Percentiles rank a stretch among this genome's conserved stretches.
Evolutionary conservation across 2,888 invertebrate species (phyloP).

Genomic region (Agrilus biguttatus): DNA sequence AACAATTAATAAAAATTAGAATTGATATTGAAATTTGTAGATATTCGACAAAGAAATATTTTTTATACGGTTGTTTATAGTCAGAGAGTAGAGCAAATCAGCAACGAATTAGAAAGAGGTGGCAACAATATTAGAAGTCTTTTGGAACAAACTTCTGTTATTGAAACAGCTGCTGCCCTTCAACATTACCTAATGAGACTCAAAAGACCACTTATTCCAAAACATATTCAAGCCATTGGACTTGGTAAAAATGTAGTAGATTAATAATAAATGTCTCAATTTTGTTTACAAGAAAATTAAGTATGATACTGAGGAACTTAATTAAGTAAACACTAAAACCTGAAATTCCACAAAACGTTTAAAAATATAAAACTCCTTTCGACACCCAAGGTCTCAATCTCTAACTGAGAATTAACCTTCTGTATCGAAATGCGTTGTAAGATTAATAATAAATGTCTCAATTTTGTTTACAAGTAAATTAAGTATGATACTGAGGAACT

Average conservation of each 20-base stretch:
- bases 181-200: conserved; percentile 27
- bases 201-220: conserved; percentile 31
- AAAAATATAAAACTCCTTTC: too few relatives aligned
- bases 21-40: conserved; percentile 9
- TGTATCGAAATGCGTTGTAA: too few relatives aligned
- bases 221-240: conserved; percentile 31
- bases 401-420: too few relatives aligned
- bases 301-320: too few relatives aligned
- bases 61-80: conserved; percentile 21
- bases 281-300: too few relatives aligned
- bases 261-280: neutral
- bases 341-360: too few relatives aligned
- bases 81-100: conserved; percentile 13
- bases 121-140: conserved; percentile 14
- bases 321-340: too few relatives aligned
- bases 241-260: conserved; percentile 22
- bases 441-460: neutral
- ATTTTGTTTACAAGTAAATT: too few relatives aligned
- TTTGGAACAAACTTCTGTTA: conserved; percentile 21
- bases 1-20: neutral
- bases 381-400: too few relatives aligned
- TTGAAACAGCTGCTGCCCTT: conserved; percentile 32
- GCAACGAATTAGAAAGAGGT: conserved; percentile 13
- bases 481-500: too few relatives aligned
- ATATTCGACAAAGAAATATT: conserved; percentile 21